phyloP scores from a whole-genome alignment of 1,140 invertebrate species.

The Vollenhovia emeryi region DNA sequence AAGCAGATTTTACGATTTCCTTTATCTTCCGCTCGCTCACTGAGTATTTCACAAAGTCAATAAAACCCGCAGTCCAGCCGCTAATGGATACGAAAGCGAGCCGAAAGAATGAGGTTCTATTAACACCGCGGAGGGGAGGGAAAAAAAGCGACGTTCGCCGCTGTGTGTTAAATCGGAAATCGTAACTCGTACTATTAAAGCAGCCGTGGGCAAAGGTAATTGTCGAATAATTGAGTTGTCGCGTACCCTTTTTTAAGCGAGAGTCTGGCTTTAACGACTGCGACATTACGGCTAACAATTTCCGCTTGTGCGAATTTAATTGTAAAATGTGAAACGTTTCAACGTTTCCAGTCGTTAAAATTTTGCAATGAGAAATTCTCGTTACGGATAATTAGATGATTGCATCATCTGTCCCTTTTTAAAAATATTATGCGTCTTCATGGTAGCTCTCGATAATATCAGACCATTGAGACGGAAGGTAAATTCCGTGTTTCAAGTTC shows the following conservation, averaged over 20 bases:
- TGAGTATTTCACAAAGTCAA: constrained; percentile 51
- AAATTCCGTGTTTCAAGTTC: not conserved
- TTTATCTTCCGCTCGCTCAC: constrained; percentile 22
- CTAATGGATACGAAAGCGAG: constrained; percentile 37
- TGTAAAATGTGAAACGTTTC: constrained; percentile 6
- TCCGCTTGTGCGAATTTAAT: not conserved
- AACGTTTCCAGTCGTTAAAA: not conserved
- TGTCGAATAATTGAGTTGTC: constrained; percentile 32
- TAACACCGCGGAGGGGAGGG: not conserved
- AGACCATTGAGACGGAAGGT: not conserved
- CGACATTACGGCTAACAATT: constrained; percentile 12
- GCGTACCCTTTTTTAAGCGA: not conserved
- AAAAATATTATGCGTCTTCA: not conserved
- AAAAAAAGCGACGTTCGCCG: not conserved
- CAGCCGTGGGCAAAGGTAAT: not conserved
- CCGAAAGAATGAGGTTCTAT: constrained; percentile 46
- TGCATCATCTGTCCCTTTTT: not conserved
- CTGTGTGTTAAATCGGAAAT: constrained; percentile 1
- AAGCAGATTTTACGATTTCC: constrained; percentile 37
- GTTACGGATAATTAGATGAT: not conserved
- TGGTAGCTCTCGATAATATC: not conserved
- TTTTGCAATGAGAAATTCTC: not conserved
- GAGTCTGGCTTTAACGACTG: not conserved
- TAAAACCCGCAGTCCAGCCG: constrained; percentile 1
- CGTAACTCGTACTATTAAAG: not conserved